Conservation (phyloP, 1,140 invertebrate genomes). For the Aphis craccivora region DNA sequence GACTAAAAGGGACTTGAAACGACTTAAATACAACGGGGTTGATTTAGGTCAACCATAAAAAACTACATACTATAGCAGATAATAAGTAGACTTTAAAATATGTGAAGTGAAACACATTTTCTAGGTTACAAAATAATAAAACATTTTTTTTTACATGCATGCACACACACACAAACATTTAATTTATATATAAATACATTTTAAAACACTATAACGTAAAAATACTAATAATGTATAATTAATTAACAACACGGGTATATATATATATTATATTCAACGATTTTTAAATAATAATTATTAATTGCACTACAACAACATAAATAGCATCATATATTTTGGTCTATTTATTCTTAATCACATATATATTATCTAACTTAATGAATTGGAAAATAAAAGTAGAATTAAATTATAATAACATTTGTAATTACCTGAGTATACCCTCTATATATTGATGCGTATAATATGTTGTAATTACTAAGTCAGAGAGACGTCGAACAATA, state of each 20-base stretch:
- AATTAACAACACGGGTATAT: conserved; percentile 46
- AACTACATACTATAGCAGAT: background rate
- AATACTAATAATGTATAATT: conserved; percentile 46
- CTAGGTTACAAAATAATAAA: conserved; percentile 7
- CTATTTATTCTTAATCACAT: background rate
- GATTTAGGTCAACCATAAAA: background rate
- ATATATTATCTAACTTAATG: background rate
- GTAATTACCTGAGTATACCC: background rate
- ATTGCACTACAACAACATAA: conserved; percentile 38
- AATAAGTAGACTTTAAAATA: conserved; percentile 33
- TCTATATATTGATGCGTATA: background rate
- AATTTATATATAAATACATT: conserved; percentile 23
- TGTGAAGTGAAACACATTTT: conserved; percentile 14
- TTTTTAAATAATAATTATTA: conserved; percentile 41
- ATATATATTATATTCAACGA: conserved; percentile 44
- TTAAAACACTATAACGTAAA: conserved; percentile 7
- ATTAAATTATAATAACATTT: background rate
- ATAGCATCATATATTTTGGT: conserved; percentile 8
- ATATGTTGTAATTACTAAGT: background rate
- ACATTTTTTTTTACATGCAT: background rate
- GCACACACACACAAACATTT: conserved; percentile 8
- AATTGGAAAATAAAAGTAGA: background rate
- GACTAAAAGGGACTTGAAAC: conserved; percentile 44
- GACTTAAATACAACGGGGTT: background rate
- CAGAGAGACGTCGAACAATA: background rate